Conservation (phyloP, 2,888 invertebrate species). For the Metacarcinus magister region DNA sequence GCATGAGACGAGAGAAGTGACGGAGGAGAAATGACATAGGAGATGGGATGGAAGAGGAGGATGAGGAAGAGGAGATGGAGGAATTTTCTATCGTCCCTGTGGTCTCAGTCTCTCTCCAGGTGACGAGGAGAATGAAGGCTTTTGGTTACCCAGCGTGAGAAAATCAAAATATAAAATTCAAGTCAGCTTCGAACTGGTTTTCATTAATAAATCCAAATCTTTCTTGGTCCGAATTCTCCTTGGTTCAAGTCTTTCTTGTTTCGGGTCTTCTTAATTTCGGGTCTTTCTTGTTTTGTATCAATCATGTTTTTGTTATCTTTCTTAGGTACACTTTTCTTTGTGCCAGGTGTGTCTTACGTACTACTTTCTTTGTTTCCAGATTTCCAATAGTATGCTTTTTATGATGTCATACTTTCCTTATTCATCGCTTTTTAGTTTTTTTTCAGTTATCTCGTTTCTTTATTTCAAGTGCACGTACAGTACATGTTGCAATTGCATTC, state of each 20-base stretch:
- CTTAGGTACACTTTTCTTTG: neutral
- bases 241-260: neutral
- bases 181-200: neutral
- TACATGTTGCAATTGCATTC: no score
- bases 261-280: neutral
- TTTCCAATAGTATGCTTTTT: no score
- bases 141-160: neutral
- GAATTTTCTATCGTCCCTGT: neutral
- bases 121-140: neutral
- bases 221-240: neutral
- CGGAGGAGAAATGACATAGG: neutral
- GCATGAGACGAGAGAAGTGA: neutral
- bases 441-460: neutral
- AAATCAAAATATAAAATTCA: neutral
- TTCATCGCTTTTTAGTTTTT: neutral
- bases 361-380: neutral
- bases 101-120: neutral
- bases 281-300: neutral
- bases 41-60: neutral
- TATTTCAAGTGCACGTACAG: no score
- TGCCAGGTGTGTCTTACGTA: neutral
- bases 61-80: neutral
- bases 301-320: neutral
- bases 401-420: neutral
- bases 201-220: conserved; percentile 14